phyloP scores from a whole-genome alignment of 2,113 vertebrate genomes.

The Coptodon bakossiorum region DNA sequence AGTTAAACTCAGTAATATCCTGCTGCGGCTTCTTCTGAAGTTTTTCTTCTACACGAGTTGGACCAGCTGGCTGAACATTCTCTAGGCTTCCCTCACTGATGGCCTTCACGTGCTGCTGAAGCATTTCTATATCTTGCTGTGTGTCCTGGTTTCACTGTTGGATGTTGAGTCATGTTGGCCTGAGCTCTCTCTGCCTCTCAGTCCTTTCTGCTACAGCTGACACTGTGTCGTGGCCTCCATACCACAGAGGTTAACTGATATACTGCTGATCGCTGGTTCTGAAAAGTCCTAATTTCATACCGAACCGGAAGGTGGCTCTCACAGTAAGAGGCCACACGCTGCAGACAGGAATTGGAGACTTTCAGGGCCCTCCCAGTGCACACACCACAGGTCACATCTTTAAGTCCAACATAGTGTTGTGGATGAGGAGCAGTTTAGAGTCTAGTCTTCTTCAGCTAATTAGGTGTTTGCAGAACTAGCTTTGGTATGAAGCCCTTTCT shows the following conservation, averaged over 20 bases:
- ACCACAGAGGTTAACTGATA: neutral
- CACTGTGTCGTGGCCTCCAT: accelerated
- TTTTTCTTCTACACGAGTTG: accelerated
- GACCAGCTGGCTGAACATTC: accelerated
- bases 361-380: accelerated
- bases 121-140: neutral
- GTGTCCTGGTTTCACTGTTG: neutral
- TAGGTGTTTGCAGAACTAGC: accelerated
- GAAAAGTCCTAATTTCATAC: neutral
- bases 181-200: neutral
- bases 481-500: accelerated
- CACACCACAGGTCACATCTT: neutral
- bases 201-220: neutral
- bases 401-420: neutral
- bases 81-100: neutral
- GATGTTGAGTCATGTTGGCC: neutral
- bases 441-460: neutral
- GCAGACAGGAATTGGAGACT: accelerated
- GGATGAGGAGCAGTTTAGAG: neutral
- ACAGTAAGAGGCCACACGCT: neutral
- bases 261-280: neutral
- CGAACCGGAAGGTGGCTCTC: neutral
- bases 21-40: neutral
- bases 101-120: neutral
- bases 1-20: neutral